Base-by-base conservation (phyloP, 2,797 vertebrate genomes). In the Onychomys arenicola region DNA sequence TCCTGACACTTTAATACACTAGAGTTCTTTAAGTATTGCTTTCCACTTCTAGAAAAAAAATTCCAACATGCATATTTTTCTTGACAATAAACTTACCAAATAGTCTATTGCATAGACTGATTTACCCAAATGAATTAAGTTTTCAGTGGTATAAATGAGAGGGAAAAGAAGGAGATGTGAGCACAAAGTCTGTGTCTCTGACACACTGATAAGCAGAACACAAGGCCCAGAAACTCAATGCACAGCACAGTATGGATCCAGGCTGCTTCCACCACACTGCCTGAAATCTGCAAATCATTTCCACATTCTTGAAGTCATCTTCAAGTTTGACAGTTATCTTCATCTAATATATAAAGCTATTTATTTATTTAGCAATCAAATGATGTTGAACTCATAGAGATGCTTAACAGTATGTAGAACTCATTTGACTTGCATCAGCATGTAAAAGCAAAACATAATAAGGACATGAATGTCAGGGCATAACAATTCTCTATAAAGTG, bases 281-380 rank as follows among this genome's bases (percentile, higher is more conserved):
- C 92, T 77, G 43, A 27, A 85, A 88, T 69, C 34, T 85, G 21
- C 75, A 85, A 91, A 69, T 55, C 2, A 77, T 25, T 94, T 90
- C 37, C 25, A 52, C 37, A 61, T 85, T 78, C 3, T 77, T 76
- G 65, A 67, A 16, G 13, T 67, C 14, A 67, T 67, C 63, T 67
- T 67, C 14, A 69, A 8, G 34, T 69, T 34, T 34, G 19, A 63
- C 67, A 80, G 19, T 84, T 91, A 34, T 63, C 4, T 78, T 37
- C 9, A 13, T 65, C 19, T 55, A 49, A 69, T 34, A 77, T 34
- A 19, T 43, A 91, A 81, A 34, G n/a, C 37, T 63, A n/a, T 67
- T 13, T 37, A 52, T 52, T 90, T 5, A 8, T 40, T 55, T 80
- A 37, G 19, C 23, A 29, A 29, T 65, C 46, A 90, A 27, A 52